phyloP scores from a whole-genome alignment of 2,113 vertebrate species.

The Zootoca vivipara region DNA sequence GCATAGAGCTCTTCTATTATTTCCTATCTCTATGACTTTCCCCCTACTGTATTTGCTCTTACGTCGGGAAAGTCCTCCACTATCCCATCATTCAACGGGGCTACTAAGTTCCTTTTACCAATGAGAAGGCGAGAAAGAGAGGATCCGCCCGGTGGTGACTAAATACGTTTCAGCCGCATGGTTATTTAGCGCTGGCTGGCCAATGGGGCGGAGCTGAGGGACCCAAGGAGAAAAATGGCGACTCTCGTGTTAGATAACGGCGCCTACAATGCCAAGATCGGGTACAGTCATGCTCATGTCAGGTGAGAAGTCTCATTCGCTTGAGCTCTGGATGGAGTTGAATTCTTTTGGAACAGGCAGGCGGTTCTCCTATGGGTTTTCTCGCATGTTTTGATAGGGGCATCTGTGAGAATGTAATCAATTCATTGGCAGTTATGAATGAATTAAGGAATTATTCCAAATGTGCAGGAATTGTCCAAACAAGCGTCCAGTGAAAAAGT shows the following conservation, averaged over 20 bases:
- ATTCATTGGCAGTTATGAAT: not conserved
- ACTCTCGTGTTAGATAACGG: conserved; percentile 95
- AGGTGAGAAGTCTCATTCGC: conserved; percentile 75
- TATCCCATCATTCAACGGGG: conserved; percentile 23
- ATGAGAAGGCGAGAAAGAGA: no score
- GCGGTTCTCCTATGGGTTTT: not conserved
- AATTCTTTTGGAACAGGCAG: not conserved
- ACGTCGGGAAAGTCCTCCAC: not conserved
- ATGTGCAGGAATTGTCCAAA: not conserved
- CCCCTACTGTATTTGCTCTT: not conserved
- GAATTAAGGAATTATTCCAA: not conserved
- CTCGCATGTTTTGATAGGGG: not conserved
- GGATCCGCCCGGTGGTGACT: not conserved
- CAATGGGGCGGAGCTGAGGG: conserved; percentile 51
- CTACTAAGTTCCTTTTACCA: not conserved
- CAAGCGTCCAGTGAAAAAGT: not conserved
- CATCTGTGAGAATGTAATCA: not conserved
- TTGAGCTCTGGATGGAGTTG: not conserved
- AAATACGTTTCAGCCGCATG: conserved; percentile 11
- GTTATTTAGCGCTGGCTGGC: not conserved
- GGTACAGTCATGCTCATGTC: conserved; percentile 89
- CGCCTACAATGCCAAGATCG: conserved; percentile 93
- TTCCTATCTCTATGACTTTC: no score
- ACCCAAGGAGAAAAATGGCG: conserved; percentile 78
- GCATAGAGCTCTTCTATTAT: not conserved